These are phyloP conservation scores for Sparidentex hasta DNA, from an alignment of 2,797 vertebrate species.

Conservation along the genomic window DNA sequence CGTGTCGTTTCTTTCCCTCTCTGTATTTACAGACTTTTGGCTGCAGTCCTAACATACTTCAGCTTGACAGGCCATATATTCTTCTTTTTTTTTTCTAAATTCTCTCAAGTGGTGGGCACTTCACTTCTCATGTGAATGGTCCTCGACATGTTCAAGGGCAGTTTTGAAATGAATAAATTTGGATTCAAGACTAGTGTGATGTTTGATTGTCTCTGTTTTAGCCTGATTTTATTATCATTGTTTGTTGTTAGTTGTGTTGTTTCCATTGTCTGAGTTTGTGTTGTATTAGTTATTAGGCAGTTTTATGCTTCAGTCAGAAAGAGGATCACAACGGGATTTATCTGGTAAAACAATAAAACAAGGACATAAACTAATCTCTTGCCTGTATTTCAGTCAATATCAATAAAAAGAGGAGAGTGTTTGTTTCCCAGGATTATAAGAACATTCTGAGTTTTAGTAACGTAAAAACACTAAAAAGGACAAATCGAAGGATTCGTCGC, in stretches of 20 bases:
- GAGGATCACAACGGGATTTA: not conserved
- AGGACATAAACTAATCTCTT: not conserved
- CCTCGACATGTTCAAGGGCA: not conserved
- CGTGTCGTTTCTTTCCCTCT: not conserved
- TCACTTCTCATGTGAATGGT: not conserved
- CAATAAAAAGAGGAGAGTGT: not conserved
- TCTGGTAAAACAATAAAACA: too few species aligned
- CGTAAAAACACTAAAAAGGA: not conserved
- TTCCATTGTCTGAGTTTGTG: not conserved
- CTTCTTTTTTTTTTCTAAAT: not conserved
- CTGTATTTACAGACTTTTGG: conserved; percentile 7
- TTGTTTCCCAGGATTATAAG: conserved; percentile 3
- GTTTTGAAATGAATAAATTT: not conserved
- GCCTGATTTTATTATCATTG: not conserved
- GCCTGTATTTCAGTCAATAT: not conserved
- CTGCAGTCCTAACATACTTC: too few species aligned
- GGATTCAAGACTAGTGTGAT: not conserved
- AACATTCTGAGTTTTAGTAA: conserved; percentile 10
- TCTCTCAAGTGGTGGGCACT: not conserved
- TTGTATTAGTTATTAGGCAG: not conserved
- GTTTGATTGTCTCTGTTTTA: not conserved
- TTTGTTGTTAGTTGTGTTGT: not conserved
- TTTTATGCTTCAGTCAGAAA: not conserved
- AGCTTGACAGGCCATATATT: not conserved
- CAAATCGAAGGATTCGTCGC: not conserved